Conservation (phyloP, 2,113 vertebrate species). For the Xiphophorus maculatus region DNA sequence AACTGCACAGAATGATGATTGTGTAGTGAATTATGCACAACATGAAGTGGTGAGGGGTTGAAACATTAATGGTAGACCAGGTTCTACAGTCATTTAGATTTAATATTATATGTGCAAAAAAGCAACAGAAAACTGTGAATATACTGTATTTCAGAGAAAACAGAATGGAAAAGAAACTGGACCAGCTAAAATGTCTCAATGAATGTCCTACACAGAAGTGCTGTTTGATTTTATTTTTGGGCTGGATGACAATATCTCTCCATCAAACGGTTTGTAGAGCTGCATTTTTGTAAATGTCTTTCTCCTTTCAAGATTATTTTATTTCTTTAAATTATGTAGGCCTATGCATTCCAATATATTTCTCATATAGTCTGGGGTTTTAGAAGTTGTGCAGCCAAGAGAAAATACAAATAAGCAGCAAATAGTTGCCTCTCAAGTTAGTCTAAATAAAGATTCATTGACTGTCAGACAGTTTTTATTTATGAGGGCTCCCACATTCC, state of each 20-base stretch:
- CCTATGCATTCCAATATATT: slow-evolving; percentile 26
- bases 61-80: no score
- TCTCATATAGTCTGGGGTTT: slow-evolving; percentile 7
- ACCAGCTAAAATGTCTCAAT: background rate
- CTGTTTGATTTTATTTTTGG: slow-evolving; percentile 29
- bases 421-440: slow-evolving; percentile 25
- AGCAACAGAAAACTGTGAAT: no score
- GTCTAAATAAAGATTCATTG: slow-evolving; percentile 40
- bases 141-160: background rate
- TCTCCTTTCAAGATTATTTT: slow-evolving; percentile 40
- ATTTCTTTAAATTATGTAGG: slow-evolving; percentile 39
- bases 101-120: no score
- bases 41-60: no score
- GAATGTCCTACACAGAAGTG: background rate
- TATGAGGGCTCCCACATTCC: slow-evolving; percentile 39
- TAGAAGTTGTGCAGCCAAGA: slow-evolving; percentile 2
- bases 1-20: no score
- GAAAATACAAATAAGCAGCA: slow-evolving; percentile 24
- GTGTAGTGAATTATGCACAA: no score
- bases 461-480: slow-evolving; percentile 54
- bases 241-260: slow-evolving; percentile 4
- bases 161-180: background rate
- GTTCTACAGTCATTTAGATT: no score
- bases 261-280: slow-evolving; percentile 34
- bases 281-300: slow-evolving; percentile 16